Base-by-base conservation (phyloP, 2,113 vertebrate genomes). In the Phaethon lepturus region DNA sequence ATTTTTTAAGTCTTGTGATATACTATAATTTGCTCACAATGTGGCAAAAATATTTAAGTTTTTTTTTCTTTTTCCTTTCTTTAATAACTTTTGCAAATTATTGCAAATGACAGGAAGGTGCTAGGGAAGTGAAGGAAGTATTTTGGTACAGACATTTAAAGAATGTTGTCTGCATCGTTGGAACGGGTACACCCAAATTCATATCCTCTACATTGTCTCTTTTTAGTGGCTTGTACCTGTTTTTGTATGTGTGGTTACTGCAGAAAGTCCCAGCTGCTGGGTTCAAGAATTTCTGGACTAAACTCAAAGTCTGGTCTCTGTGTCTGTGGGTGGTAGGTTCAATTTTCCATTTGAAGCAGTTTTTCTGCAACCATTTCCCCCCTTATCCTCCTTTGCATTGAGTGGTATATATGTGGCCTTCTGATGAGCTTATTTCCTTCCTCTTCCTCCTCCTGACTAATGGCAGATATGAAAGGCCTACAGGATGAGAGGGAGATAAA, bases 241-340 rank as follows among this genome's bases (percentile, higher is more conserved):
- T 88, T 3, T 23, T 38, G 38, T 38, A 38, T 38, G 9, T 82
- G 8, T n/a, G 20, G 17, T 60, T 49, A 4, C 25, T 78, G 11
- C 19, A 62, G 35, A 56, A 71, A 44, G 17, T 38, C 7, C 38
- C 42, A 33, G 26, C 7, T 7, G 1, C 13, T 0, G 0, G 38
- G 8, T 63, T 91, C 10, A 68, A 71, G 26, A 74, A 31, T 22
- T 64, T 91, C 38, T 66, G 5, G 10, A 33, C 6, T 63, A 55
- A 29, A 31, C 24, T 50, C 47, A 7, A 40, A 73, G 11, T 50
- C 26, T 71, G 26, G 12, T 49, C n/a, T 66, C 44, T 60, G 4
- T 42, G 15, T 31, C 33, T 47, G 22, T 40, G 20, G 8, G 4
- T 76, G n/a, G 17, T 47, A 58, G 20, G 66, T 52, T 52, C 22